A percentile compares a stretch with the other conserved stretches of the same genome.
Evolutionary conservation across 2,888 invertebrate genomes (phyloP).

Genomic region (Phaedon cochleariae): DNA sequence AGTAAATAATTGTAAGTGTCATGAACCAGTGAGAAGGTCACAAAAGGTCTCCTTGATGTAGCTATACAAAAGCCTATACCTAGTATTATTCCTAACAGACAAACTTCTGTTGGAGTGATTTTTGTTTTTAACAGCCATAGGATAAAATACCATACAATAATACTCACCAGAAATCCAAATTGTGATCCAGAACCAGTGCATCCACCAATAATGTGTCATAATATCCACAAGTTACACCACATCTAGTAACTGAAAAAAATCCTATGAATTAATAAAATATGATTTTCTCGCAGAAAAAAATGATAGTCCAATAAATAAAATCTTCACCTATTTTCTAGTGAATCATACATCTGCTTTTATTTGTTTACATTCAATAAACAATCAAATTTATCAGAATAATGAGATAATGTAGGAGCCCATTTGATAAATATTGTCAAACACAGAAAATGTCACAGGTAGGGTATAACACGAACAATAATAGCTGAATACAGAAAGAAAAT

Average conservation of each 20-base stretch:
- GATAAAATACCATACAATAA: no score
- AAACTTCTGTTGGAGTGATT: not conserved
- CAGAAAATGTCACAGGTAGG: no score
- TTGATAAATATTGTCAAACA: no score
- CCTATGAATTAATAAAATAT: not conserved
- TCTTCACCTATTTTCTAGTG: no score
- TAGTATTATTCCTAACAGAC: not conserved
- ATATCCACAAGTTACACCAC: conserved; percentile 72
- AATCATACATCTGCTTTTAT: not conserved
- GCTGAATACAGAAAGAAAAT: no score
- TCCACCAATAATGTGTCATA: conserved; percentile 90
- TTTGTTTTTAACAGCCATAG: no score
- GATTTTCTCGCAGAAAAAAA: not conserved
- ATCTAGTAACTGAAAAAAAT: conserved; percentile 46
- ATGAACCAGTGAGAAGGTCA: not conserved
- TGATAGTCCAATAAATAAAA: conserved; percentile 14
- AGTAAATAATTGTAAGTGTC: not conserved
- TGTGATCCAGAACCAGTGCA: conserved; percentile 90
- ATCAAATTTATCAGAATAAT: no score
- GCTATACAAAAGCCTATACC: no score
- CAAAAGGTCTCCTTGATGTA: not conserved
- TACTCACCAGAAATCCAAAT: conserved; percentile 54
- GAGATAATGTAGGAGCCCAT: no score
- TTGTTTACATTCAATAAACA: not conserved
- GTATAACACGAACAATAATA: no score